A percentile compares a stretch with the other conserved stretches of the same genome.
Evolutionary conservation across 2,888 invertebrate species (phyloP).

Genomic region (Timema cristinae): DNA sequence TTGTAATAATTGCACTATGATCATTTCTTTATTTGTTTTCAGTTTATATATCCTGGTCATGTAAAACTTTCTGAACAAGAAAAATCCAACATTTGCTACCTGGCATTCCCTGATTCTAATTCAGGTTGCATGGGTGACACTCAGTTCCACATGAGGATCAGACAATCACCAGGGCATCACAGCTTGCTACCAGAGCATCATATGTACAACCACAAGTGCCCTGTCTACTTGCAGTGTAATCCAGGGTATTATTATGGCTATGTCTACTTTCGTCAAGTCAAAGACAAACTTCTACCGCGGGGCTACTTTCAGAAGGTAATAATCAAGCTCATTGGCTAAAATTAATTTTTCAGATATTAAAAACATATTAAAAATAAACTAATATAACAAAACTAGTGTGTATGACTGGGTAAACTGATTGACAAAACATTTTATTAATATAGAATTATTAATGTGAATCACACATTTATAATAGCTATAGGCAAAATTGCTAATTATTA

Average conservation of each 20-base stretch:
- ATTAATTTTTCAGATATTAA: too few relatives aligned
- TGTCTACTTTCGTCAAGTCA: constrained; percentile 97
- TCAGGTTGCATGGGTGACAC: constrained; percentile 99
- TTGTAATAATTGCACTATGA: too few relatives aligned
- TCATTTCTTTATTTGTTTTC: constrained; percentile 36
- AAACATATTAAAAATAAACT: too few relatives aligned
- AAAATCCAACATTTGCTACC: constrained; percentile 91
- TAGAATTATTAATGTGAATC: too few relatives aligned
- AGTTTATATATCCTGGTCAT: constrained; percentile 79
- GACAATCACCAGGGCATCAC: constrained; percentile 58
- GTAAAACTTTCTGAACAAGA: constrained; percentile 77
- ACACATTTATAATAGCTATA: too few relatives aligned
- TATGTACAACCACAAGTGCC: constrained; percentile 72
- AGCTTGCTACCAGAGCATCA: constrained; percentile 54
- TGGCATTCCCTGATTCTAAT: constrained; percentile 99
- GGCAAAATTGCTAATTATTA: too few relatives aligned
- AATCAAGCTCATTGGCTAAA: too few relatives aligned
- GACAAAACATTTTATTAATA: too few relatives aligned
- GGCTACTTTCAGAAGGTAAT: constrained; percentile 96
- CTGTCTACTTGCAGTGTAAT: constrained; percentile 74
- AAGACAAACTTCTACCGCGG: constrained; percentile 83
- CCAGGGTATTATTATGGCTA: constrained; percentile 91
- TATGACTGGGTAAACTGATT: too few relatives aligned
- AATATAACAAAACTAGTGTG: too few relatives aligned
- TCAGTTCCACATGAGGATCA: constrained; percentile 89